Evolutionary conservation across 2,888 invertebrate genomes (phyloP).

Genomic region (Sympetrum striolatum): DNA sequence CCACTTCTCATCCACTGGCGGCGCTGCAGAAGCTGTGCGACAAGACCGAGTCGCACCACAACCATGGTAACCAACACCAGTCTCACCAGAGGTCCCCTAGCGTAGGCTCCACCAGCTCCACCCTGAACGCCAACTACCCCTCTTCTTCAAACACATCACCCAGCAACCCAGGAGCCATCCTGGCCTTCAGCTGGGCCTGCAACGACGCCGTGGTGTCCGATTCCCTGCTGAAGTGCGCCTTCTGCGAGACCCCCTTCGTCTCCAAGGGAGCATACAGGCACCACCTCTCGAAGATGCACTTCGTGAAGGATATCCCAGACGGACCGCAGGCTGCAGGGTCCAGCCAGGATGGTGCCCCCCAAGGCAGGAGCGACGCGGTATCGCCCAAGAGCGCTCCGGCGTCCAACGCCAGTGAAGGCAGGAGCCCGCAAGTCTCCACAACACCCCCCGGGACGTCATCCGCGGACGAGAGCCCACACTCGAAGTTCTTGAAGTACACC

Average conservation of each 20-base stretch:
- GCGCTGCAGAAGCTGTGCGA: conserved; percentile 95
- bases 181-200: conserved; percentile 94
- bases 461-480: conserved; percentile 88
- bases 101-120: conserved; percentile 23
- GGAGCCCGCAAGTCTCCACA: conserved; percentile 52
- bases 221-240: conserved; percentile 83
- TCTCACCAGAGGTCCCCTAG: conserved; percentile 55
- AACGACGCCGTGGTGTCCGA: conserved; percentile 85
- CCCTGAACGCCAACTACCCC: conserved; percentile 49
- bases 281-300: conserved; percentile 94
- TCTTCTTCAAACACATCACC: conserved; percentile 59
- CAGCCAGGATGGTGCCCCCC: conserved; percentile 53
- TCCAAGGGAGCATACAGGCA: conserved; percentile 97
- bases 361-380: conserved; percentile 1
- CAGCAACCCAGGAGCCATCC: conserved; percentile 79
- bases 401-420: conserved; percentile 48
- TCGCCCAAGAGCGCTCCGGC: not conserved
- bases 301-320: conserved; percentile 79
- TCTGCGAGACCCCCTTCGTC: conserved; percentile 94
- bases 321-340: conserved; percentile 61
- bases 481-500: conserved; percentile 97
- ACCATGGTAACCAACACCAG: conserved; percentile 57
- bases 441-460: conserved; percentile 52
- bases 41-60: conserved; percentile 84
- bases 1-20: conserved; percentile 88